Percentiles rank a stretch among this genome's conserved stretches.
Conservation (phyloP, 2,888 invertebrate genomes). For the Drosophila monieri region DNA sequence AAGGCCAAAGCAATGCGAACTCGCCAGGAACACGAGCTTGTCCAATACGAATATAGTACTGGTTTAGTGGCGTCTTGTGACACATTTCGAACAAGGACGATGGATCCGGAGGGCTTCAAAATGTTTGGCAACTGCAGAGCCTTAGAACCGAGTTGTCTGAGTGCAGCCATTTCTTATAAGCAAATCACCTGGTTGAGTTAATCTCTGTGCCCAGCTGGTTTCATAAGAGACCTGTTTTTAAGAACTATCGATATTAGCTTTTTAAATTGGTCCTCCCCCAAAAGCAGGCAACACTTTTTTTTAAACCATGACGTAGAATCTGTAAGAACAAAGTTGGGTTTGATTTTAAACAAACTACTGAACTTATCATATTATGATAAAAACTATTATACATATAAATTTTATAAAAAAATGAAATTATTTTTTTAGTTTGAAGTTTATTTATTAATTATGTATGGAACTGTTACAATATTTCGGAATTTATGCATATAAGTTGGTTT, state of each 20-base stretch:
- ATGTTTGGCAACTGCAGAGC: neutral
- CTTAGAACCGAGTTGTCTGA: conserved; percentile 2
- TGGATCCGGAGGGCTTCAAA: neutral
- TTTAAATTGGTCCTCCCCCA: neutral
- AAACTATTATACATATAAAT: neutral
- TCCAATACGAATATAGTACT: conserved; percentile 95
- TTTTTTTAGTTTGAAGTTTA: conserved; percentile 60
- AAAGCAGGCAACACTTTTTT: conserved; percentile 19
- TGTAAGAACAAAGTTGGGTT: neutral
- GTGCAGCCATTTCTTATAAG: conserved; percentile 5
- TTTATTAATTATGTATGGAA: conserved; percentile 68
- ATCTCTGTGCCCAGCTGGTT: conserved; percentile 11
- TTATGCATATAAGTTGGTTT: conserved; percentile 51
- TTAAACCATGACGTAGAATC: neutral
- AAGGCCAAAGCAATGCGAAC: conserved; percentile 95
- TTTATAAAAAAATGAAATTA: neutral
- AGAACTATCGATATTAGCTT: conserved; percentile 41
- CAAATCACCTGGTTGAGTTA: neutral
- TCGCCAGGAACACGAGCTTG: conserved; percentile 97
- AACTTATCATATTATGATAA: neutral
- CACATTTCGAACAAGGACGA: neutral
- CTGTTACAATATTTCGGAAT: conserved; percentile 68
- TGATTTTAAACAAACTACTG: neutral
- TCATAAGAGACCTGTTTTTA: neutral
- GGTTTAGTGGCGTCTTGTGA: conserved; percentile 73